Conservation (phyloP, 2,113 vertebrate species). For the Hymenochirus boettgeri region DNA sequence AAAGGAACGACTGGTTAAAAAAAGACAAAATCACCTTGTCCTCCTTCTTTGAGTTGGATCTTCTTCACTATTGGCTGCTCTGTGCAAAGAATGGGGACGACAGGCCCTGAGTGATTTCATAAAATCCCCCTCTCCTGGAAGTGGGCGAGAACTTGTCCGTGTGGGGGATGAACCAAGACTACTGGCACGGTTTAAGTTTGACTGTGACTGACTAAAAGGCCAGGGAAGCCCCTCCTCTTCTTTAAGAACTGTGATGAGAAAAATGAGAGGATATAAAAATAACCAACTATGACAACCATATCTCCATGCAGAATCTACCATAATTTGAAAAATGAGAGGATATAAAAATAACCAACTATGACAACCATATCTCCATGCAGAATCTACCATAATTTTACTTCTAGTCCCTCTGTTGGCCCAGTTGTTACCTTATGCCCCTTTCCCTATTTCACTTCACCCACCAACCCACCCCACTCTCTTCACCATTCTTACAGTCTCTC, state of each 20-base stretch:
- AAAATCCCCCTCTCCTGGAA: slow-evolving; percentile 56
- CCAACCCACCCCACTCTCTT: not conserved
- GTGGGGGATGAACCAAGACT: slow-evolving; percentile 64
- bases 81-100: slow-evolving; percentile 54
- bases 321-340: no score
- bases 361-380: no score
- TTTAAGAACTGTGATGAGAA: slow-evolving; percentile 61
- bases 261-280: no score
- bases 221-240: slow-evolving; percentile 72
- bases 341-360: no score
- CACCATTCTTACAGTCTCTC: slow-evolving; percentile 73
- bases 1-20: no score
- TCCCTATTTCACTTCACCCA: not conserved
- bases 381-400: no score
- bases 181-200: slow-evolving; percentile 52
- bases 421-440: not conserved
- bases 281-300: no score
- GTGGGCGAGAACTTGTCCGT: slow-evolving; percentile 53
- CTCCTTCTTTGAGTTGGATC: slow-evolving; percentile 54
- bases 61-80: slow-evolving; percentile 50
- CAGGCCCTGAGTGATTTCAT: slow-evolving; percentile 56
- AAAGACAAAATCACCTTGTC: slow-evolving; percentile 65
- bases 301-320: no score
- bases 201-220: slow-evolving; percentile 66
- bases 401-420: not conserved